Evolutionary conservation across 2,888 invertebrate species (phyloP), one percentile per base, ranked within the genome.

Genomic region (Phengaris alcon): DNA sequence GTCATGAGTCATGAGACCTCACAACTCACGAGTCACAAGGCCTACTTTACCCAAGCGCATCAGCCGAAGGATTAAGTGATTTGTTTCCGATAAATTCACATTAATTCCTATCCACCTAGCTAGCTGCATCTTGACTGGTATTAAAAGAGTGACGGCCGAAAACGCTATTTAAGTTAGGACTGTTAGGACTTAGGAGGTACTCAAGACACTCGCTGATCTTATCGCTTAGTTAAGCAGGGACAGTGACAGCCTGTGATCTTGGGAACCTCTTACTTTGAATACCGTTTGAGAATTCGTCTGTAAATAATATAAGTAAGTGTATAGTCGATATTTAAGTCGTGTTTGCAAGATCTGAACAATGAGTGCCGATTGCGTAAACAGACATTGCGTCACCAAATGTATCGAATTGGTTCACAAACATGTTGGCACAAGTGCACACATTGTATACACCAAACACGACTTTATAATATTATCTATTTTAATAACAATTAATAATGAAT

Each of bases 371-470:
- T 87, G 85, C 85, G 86, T 85, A 85, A 86, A 85, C 84, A 86
- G 69, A 68, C 76, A 82, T 90, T 90, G 87, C 91, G 90, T 91
- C 91, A 90, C 84, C 80, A 82, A 82, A 83, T 85, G 83, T 85
- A 84, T 82, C 82, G 86, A 88, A 85, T 85, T 84, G 85, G 85
- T 82, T 90, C 85, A 84, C 90, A 88, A 91, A 92, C 90, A 91
- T 91, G 88, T 92, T 90, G 88, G 88, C 86, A 88, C 91, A 92
- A 92, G 88, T 92, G 92, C 82, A 78, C 54, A 54, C 64, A 72
- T 22, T 22, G 9, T 22, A 10, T 3, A 10, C 22, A 59, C 8
- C 22, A 1, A 52, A 59, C 13, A 57, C 12, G 6, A n/a, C n/a
- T 64, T 51, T 73, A 54, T n/a, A 59, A 57, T 15, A 10, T 22